phyloP scores from a whole-genome alignment of 2,113 vertebrate species.

The Antennarius striatus region DNA sequence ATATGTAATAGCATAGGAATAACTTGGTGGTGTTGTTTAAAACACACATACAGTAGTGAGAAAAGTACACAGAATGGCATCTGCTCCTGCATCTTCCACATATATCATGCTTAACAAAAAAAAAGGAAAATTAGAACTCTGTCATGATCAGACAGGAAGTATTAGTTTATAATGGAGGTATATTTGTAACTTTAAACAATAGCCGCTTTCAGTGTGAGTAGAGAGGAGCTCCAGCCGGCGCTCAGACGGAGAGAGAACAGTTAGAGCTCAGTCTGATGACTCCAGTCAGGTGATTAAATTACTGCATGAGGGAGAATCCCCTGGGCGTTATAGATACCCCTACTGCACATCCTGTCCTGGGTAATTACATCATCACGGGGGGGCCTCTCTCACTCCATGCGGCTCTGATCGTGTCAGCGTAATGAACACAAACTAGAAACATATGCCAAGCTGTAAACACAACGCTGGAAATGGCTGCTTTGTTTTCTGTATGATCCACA shows the following conservation, averaged over 20 bases:
- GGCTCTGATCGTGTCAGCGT: constrained; percentile 3
- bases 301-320: constrained; percentile 21
- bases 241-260: constrained; percentile 2
- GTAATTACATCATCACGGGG: constrained; percentile 58
- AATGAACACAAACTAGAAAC: constrained; percentile 51
- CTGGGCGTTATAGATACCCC: constrained; percentile 30
- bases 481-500: constrained; percentile 10
- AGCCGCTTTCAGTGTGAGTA: too few species aligned
- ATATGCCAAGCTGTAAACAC: constrained; percentile 57
- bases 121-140: too few species aligned
- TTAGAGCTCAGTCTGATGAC: constrained; percentile 32
- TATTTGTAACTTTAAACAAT: too few species aligned
- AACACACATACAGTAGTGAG: too few species aligned
- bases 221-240: constrained; percentile 3
- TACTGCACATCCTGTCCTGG: constrained; percentile 51
- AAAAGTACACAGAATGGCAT: too few species aligned
- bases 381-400: constrained; percentile 41
- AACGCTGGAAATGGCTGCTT: not conserved
- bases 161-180: too few species aligned
- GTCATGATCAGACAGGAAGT: too few species aligned
- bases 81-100: too few species aligned
- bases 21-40: too few species aligned
- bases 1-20: too few species aligned
- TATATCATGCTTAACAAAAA: too few species aligned
- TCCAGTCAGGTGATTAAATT: constrained; percentile 55